phyloP scores from a whole-genome alignment of 2,888 invertebrate genomes.

The Tholera decimalis region DNA sequence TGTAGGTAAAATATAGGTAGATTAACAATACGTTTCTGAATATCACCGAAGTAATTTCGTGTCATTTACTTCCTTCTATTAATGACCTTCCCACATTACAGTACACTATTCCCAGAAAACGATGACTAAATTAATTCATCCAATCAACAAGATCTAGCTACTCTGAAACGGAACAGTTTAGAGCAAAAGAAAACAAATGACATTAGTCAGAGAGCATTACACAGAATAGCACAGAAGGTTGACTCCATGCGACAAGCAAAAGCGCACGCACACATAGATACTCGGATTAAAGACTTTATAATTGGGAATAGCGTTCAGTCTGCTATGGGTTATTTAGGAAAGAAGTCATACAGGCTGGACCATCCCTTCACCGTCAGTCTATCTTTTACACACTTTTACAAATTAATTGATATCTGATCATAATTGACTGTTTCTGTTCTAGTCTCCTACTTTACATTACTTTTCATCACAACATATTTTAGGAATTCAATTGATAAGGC shows the following conservation, averaged over 20 bases:
- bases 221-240: neutral
- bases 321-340: too few species aligned
- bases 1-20: too few species aligned
- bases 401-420: too few species aligned
- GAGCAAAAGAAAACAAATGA: conserved; percentile 32
- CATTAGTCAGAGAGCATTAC: conserved; percentile 35
- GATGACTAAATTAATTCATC: conserved; percentile 27
- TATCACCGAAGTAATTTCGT: neutral
- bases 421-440: too few species aligned
- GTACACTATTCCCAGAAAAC: conserved; percentile 34
- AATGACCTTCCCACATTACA: conserved; percentile 13
- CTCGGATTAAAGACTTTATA: too few species aligned
- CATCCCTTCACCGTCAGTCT: too few species aligned
- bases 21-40: neutral
- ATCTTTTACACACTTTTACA: too few species aligned
- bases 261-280: neutral
- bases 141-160: conserved; percentile 25
- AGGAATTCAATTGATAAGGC: too few species aligned
- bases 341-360: too few species aligned
- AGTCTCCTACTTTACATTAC: too few species aligned
- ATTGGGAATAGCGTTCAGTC: too few species aligned
- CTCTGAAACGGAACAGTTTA: conserved; percentile 12
- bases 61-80: neutral
- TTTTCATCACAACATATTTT: too few species aligned
- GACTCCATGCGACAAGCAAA: fast-evolving